Base-by-base conservation (phyloP, 2,888 invertebrate species). In the Conops quadrifasciatus region DNA sequence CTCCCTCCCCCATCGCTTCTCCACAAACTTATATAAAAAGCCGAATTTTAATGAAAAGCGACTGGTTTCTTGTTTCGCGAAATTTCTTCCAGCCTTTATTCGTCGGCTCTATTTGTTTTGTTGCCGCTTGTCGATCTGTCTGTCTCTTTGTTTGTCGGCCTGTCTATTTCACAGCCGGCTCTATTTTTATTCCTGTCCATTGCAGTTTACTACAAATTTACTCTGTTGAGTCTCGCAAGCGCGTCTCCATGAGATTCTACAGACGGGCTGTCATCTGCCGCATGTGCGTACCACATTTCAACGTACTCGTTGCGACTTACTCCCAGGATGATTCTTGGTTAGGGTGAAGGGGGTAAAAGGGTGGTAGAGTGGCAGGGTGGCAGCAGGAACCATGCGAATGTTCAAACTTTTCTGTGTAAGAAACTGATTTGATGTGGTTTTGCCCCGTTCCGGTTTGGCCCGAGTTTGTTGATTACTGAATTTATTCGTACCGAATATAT, bases 301-400 rank as follows among this genome's bases (percentile, higher is more conserved):
- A 49, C n/a, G 49, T 49, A 49, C 11, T 21, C 58, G 21, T 15
- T 24, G 28, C 36, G 36, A 9, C 9, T 36, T 36, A 36, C 9
- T 36, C 9, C 36, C 4, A 36, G 36, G 5, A 36, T 36, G 9
- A n/a, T n/a, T 36, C 36, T 36, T 7, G 36, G 36, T 9, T 36
- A 36, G 36, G 36, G 9, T 36, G 30, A 45, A 24, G 26, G 16
- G 49, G 47, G 13, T 13, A 4, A 11, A 21, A 51, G 51, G 21
- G 16, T 3, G 51, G 21, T 19, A 51, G 21, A 24, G 53, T 11
- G 21, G 21, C 53, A 53, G 11, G 21, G n/a, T 24, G 9, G n/a
- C 21, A 19, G 53, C 73, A 71, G 70, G 59, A 73, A 71, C 36
- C 73, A 75, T 76, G 76, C 72, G 75, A 72, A 76, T 9, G 9